Evolutionary conservation across 2,888 invertebrate genomes (phyloP), one percentile per base, ranked within the genome.

Genomic region (Cataglyphis livida): DNA sequence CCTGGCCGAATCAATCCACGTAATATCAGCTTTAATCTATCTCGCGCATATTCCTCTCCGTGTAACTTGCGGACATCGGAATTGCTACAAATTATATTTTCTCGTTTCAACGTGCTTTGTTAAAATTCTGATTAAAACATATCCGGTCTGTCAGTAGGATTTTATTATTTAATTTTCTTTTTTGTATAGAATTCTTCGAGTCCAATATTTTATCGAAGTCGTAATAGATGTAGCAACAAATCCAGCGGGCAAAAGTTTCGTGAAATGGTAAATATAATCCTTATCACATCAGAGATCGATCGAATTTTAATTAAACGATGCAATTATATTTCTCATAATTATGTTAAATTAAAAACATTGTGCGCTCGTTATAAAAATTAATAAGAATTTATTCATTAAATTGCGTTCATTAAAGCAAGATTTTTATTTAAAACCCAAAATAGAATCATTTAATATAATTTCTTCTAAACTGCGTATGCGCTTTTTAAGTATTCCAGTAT

Each of bases 21-120:
- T 87, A 87, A 87, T 85, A 87, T 88, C 83, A 73, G 71, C 71
- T 88, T 88, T 81, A 81, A 84, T 81, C 70, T 83, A 54, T 79
- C 82, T 79, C 65, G 35, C 51, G 57, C 68, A 44, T 62, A 74
- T 59, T 73, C 61, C 41, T 35, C 44, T 15, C 59, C 61, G 51
- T 62, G 64, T 59, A 78, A 64, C 51, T 51, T 48, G 44, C 44
- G 78, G 74, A 51, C 82, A 21, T 73, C 64, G 64, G 10, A 25
- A 32, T 83, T 59, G 64, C 62, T 71, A 6, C 12, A 44, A 44
- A 79, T 79, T 79, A 59, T 79, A 79, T 79, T 79, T 79, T 79
- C 25, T 59, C 71, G 57, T 78, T 78, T 70, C 32, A 57, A 44
- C 57, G 35, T 71, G 78, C 59, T 79, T 79, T 79, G 59, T 79